A percentile compares a stretch with the other conserved stretches of the same genome.
These are phyloP conservation scores for Microdon myrmicae DNA, from an alignment of 2,888 invertebrate species.

Conservation along the genomic window DNA sequence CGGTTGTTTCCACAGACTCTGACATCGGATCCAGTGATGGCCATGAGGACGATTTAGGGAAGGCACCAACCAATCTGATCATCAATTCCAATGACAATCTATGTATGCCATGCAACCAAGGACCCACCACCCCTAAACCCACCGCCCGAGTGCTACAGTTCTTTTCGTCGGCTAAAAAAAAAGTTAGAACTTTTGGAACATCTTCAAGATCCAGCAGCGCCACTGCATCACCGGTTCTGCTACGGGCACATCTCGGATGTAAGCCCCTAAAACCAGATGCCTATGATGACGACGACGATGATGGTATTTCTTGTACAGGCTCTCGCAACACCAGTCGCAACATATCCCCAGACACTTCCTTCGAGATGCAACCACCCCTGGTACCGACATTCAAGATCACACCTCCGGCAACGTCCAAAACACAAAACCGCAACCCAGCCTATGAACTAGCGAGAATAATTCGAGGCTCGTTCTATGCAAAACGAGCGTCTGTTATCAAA, in stretches of 20 bases:
- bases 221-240: slow-evolving; percentile 58
- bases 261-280: slow-evolving; percentile 50
- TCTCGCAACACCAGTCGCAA: slow-evolving; percentile 56
- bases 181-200: slow-evolving; percentile 42
- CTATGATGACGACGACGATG: slow-evolving; percentile 57
- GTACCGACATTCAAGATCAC: slow-evolving; percentile 65
- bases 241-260: slow-evolving; percentile 53
- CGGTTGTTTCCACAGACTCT: slow-evolving; percentile 52
- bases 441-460: slow-evolving; percentile 62
- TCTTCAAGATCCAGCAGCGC: slow-evolving; percentile 50
- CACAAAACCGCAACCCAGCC: slow-evolving; percentile 57
- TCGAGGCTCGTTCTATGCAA: slow-evolving; percentile 63
- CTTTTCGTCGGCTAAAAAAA: slow-evolving; percentile 61
- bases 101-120: slow-evolving; percentile 54
- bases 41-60: slow-evolving; percentile 41
- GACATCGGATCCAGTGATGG: slow-evolving; percentile 56
- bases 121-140: slow-evolving; percentile 58
- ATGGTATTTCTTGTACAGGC: slow-evolving; percentile 60
- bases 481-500: slow-evolving; percentile 62
- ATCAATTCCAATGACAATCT: slow-evolving; percentile 48
- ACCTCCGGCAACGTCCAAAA: slow-evolving; percentile 58
- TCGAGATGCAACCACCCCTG: slow-evolving; percentile 63
- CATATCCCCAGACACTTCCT: slow-evolving; percentile 62
- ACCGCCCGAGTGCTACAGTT: slow-evolving; percentile 61
- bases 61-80: slow-evolving; percentile 52